These are phyloP conservation scores for Crotalus tigris DNA, from an alignment of 2,113 vertebrate species.

Conservation along the genomic window DNA sequence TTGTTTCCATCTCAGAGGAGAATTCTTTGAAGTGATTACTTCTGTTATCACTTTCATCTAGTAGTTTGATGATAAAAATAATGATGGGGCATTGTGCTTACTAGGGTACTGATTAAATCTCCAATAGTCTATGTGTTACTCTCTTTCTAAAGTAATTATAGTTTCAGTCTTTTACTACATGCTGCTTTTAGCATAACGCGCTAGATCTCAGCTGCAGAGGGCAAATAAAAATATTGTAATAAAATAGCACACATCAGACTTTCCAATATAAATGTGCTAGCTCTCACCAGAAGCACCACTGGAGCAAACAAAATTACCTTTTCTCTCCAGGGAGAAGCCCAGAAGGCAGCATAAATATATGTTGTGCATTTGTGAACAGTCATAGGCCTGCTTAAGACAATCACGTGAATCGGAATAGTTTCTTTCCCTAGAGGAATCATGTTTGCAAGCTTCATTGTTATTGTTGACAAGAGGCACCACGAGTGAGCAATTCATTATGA, in stretches of 20 bases:
- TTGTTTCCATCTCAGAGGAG: conserved; percentile 16
- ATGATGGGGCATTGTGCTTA: background rate
- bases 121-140: accelerated
- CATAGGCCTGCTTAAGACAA: conserved; percentile 26
- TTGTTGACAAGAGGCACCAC: conserved; percentile 7
- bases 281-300: conserved; percentile 5
- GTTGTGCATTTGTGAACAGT: conserved; percentile 1
- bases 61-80: conserved; percentile 8
- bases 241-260: background rate
- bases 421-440: background rate
- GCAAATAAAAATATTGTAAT: conserved; percentile 15
- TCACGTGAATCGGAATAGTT: background rate
- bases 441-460: conserved; percentile 13
- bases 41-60: conserved; percentile 22
- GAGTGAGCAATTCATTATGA: background rate
- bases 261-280: conserved; percentile 30
- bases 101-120: conserved; percentile 24
- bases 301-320: conserved; percentile 34
- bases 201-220: conserved; percentile 17
- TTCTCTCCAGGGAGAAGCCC: conserved; percentile 26
- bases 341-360: conserved; percentile 18
- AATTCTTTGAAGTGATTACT: conserved; percentile 35
- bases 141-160: conserved; percentile 31
- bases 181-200: conserved; percentile 36
- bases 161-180: conserved; percentile 10